A percentile compares a stretch with the other conserved stretches of the same genome.
Evolutionary conservation across 2,888 invertebrate genomes (phyloP).

Genomic region (Cosmia pyralina): DNA sequence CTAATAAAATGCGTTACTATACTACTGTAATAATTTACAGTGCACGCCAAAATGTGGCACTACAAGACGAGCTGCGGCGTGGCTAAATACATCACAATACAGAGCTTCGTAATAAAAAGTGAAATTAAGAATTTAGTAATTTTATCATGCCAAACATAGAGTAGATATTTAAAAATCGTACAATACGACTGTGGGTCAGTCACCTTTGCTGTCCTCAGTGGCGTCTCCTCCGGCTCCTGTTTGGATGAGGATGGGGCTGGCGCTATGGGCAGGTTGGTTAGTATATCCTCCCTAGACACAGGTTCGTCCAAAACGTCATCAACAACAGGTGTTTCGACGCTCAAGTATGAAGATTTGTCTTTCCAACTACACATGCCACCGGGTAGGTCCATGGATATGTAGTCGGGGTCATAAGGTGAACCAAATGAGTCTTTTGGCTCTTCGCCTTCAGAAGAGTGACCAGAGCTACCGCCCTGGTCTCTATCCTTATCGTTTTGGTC

Average conservation of each 20-base stretch:
- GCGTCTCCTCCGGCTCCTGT: constrained; percentile 83
- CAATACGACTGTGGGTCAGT: constrained; percentile 89
- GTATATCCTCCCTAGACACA: constrained; percentile 87
- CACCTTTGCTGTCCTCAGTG: constrained; percentile 87
- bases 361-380: constrained; percentile 95
- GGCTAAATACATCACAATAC: constrained; percentile 83
- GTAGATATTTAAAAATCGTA: constrained; percentile 87
- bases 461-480: constrained; percentile 91
- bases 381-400: constrained; percentile 93
- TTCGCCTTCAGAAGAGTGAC: constrained; percentile 87
- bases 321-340: constrained; percentile 88
- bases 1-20: constrained; percentile 70
- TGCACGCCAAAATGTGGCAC: constrained; percentile 84
- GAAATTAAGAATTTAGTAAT: constrained; percentile 87
- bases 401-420: constrained; percentile 89
- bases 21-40: constrained; percentile 72
- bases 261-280: constrained; percentile 85
- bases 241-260: constrained; percentile 84
- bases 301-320: constrained; percentile 63
- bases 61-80: constrained; percentile 88
- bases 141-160: constrained; percentile 90
- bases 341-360: constrained; percentile 94
- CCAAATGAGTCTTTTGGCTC: constrained; percentile 76
- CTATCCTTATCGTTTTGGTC: constrained; percentile 91
- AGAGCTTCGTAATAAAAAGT: constrained; percentile 83